Conservation (phyloP, 2,888 invertebrate species). For the Ectobius pallidus region DNA sequence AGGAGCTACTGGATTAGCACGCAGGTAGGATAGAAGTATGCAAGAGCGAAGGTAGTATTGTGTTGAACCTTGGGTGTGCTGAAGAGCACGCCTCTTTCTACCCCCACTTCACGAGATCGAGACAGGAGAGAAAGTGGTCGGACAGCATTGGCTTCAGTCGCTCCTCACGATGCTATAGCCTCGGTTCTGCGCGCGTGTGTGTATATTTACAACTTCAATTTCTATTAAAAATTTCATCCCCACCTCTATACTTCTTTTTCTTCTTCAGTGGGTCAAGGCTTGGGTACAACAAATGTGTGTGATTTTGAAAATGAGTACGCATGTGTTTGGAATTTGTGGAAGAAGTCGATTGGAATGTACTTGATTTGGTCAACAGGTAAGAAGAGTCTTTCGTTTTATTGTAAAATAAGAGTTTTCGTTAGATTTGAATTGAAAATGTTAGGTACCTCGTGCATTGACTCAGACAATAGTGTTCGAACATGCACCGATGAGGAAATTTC, state of each 20-base stretch:
- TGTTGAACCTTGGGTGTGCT: slow-evolving; percentile 8
- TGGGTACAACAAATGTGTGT: neutral
- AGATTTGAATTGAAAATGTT: no score
- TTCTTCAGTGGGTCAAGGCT: neutral
- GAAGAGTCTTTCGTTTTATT: neutral
- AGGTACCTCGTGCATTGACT: no score
- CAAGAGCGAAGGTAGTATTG: slow-evolving; percentile 5
- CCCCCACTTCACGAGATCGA: neutral
- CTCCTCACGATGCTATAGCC: no score
- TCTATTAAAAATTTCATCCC: neutral
- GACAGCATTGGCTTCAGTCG: no score
- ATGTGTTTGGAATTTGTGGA: neutral
- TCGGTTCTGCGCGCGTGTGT: no score
- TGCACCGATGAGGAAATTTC: no score
- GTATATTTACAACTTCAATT: neutral
- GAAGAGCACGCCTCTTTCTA: neutral
- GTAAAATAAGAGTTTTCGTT: no score
- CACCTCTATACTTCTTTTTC: neutral
- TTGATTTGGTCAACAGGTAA: neutral
- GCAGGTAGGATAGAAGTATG: neutral
- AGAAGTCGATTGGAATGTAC: neutral
- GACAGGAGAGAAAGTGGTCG: slow-evolving; percentile 11
- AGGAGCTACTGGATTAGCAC: no score
- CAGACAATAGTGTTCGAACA: no score
- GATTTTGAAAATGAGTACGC: neutral